These are phyloP conservation scores for Diabrotica virgifera DNA, from an alignment of 1,140 invertebrate species.

Conservation along the genomic window DNA sequence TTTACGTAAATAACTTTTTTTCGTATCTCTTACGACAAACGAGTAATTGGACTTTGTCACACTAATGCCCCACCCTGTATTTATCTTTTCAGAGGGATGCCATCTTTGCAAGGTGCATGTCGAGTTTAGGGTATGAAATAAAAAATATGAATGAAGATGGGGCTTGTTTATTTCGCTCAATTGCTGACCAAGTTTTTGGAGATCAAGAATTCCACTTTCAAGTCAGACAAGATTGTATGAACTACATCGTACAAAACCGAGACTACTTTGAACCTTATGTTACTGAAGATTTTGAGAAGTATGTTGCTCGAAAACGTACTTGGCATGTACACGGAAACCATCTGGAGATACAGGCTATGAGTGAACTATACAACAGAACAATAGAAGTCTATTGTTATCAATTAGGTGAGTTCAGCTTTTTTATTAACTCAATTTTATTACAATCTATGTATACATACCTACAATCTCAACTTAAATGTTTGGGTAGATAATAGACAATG, in stretches of 20 bases:
- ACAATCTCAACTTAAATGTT: too few relatives aligned
- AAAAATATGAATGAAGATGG: constrained; percentile 90
- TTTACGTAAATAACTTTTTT: too few relatives aligned
- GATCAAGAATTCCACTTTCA: constrained; percentile 89
- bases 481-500: too few relatives aligned
- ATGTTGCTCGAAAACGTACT: constrained; percentile 75
- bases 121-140: constrained; percentile 75
- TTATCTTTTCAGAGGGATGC: constrained; percentile 42
- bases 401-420: constrained; percentile 59
- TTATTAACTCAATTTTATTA: too few relatives aligned
- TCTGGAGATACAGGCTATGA: constrained; percentile 91
- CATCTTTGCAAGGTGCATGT: constrained; percentile 68
- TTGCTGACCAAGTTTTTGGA: constrained; percentile 90
- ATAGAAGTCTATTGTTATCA: constrained; percentile 91
- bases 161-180: constrained; percentile 88
- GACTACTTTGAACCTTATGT: constrained; percentile 94
- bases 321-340: constrained; percentile 89
- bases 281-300: constrained; percentile 87
- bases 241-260: constrained; percentile 87
- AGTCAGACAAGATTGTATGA: constrained; percentile 86
- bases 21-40: too few relatives aligned
- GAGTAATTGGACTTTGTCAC: too few relatives aligned
- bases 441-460: not conserved
- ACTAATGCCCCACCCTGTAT: too few relatives aligned
- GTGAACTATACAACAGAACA: constrained; percentile 89